These are phyloP conservation scores for Vicugna pacos DNA, from an alignment of 2,113 vertebrate species.

Conservation along the genomic window DNA sequence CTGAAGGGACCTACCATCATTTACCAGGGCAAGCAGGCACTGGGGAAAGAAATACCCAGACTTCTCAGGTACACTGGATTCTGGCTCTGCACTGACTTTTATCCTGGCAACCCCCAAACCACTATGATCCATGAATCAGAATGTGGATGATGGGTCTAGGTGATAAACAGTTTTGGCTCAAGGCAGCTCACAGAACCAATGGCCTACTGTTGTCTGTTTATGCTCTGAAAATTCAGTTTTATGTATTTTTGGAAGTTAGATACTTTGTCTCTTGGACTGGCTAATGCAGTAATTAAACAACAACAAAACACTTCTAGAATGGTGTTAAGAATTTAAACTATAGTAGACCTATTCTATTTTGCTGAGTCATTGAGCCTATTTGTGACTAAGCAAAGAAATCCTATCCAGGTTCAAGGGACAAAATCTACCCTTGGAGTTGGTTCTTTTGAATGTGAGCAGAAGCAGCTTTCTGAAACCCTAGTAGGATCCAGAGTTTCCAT, in stretches of 20 bases:
- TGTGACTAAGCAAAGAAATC: constrained; percentile 18
- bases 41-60: not conserved
- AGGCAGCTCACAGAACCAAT: not conserved
- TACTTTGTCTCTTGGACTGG: not conserved
- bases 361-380: not conserved
- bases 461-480: not conserved
- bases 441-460: not conserved
- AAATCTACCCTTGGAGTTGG: not conserved
- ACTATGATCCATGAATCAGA: not conserved
- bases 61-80: not conserved
- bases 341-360: not conserved
- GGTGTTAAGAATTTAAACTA: constrained; percentile 5
- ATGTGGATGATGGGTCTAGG: too few species aligned
- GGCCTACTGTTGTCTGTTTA: not conserved
- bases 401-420: not conserved
- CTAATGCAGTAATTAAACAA: constrained; percentile 5
- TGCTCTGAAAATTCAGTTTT: not conserved
- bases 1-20: not conserved
- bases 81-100: not conserved
- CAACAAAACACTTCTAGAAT: not conserved
- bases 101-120: not conserved
- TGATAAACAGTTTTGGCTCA: not conserved
- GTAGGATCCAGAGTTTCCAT: not conserved
- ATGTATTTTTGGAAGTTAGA: not conserved
- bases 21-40: not conserved